Evolutionary conservation across 2,888 invertebrate species (phyloP), one percentile per base, ranked within the genome.

Genomic region (Apotomis capreana): DNA sequence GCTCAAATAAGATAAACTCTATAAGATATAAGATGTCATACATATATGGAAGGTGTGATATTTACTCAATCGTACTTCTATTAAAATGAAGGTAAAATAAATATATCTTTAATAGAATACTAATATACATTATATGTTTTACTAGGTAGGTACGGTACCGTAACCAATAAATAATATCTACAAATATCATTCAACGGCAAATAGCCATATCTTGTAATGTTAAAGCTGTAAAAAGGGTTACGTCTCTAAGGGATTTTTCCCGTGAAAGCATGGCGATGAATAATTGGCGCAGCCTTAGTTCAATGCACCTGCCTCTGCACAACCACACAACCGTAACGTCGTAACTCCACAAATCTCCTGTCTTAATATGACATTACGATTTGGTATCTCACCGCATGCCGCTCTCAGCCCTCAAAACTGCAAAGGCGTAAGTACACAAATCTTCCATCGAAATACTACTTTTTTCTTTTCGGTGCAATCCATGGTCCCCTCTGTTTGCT

Each of bases 201-300:
- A 5, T 44, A 10, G 46, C 9, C 63, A 59, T 59, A 46, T 72
- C 59, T 44, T 37, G 68, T n/a, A 36, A 49, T 15, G 44, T 13
- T 68, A 59, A 37, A 46, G 63, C 68, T 44, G 37, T 12, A 37
- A 70, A 60, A 60, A 69, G 72, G 72, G 69, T 64, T 57, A 60
- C 57, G 26, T 36, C 62, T 71, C 68, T 40, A 15, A 70, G 60
- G 57, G 69, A 73, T 68, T 67, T 74, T 52, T 69, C 59, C 51
- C 68, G 15, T 68, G 70, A 70, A 70, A 69, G 70, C 70, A 74
- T 75, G 74, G 70, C 69, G 68, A 73, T 75, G 75, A 74, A 74
- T 75, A 75, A 75, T 75, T 75, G 75, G 68, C 69, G 74, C 71
- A 65, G 49, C 68, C 65, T 68, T 68, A 71, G 75, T 71, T 74